A percentile compares a stretch with the other conserved stretches of the same genome.
phyloP scores from a whole-genome alignment of 2,797 vertebrate species.

The Pipistrellus nathusii region DNA sequence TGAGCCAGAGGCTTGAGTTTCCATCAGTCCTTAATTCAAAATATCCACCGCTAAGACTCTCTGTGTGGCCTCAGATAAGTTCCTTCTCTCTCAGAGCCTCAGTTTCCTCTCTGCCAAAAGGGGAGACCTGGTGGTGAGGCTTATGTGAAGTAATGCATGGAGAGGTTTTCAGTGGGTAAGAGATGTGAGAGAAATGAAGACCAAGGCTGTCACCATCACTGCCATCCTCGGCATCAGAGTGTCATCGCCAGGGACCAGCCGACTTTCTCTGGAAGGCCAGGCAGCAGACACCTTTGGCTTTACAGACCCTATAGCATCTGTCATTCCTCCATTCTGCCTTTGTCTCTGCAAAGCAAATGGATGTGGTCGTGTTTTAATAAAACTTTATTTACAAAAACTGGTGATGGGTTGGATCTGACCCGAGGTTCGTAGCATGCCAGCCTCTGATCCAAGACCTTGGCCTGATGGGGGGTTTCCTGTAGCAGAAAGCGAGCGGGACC shows the following conservation, averaged over 20 bases:
- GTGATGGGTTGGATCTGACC: not conserved
- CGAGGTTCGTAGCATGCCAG: fast-evolving
- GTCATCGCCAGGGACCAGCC: not conserved
- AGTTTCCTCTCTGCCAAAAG: not conserved
- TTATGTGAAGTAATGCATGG: not conserved
- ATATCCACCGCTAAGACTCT: not conserved
- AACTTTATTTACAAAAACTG: conserved; percentile 25
- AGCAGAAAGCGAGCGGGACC: not conserved
- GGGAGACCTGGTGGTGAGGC: not conserved
- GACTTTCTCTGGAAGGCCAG: not conserved
- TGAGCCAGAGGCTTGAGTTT: not conserved
- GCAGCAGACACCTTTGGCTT: not conserved
- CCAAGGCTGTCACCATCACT: not conserved
- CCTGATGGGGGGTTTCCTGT: not conserved
- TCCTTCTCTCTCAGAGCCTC: not conserved
- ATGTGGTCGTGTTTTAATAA: not conserved
- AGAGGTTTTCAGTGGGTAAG: not conserved
- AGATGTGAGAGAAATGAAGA: not conserved
- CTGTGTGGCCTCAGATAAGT: not conserved
- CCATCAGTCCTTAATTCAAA: not conserved
- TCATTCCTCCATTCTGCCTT: fast-evolving
- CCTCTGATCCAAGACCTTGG: not conserved
- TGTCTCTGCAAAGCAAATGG: not conserved
- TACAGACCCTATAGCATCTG: not conserved
- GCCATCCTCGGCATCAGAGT: not conserved